A percentile compares a stretch with the other conserved stretches of the same genome.
These are phyloP conservation scores for Penaeus indicus DNA, from an alignment of 1,140 invertebrate genomes.

Conservation along the genomic window DNA sequence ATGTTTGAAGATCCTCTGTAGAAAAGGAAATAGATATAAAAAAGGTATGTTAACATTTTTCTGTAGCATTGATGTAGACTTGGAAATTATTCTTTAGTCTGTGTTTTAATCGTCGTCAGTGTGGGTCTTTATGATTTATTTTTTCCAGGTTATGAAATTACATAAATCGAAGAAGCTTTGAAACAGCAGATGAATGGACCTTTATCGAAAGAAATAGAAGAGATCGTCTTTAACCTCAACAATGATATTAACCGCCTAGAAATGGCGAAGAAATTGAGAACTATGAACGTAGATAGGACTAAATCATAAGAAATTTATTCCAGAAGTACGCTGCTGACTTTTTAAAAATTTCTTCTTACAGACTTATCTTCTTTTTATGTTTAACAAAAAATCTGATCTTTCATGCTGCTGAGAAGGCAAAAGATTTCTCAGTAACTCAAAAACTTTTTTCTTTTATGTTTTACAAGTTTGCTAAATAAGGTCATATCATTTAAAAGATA, in stretches of 20 bases:
- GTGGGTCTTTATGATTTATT: background rate
- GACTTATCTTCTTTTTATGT: too few relatives aligned
- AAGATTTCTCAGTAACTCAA: too few relatives aligned
- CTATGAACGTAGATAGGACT: conserved; percentile 93
- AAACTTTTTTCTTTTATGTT: too few relatives aligned
- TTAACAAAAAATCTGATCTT: too few relatives aligned
- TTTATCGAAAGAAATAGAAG: conserved; percentile 92
- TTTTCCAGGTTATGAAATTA: conserved; percentile 80
- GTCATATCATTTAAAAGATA: too few relatives aligned
- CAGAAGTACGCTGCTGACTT: conserved; percentile 76
- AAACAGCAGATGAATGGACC: conserved; percentile 84
- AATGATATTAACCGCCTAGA: conserved; percentile 92
- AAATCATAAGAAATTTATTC: conserved; percentile 85
- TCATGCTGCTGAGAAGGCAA: too few relatives aligned
- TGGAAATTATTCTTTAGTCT: background rate
- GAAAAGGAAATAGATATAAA: conserved; percentile 99
- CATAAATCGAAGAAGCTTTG: conserved; percentile 92
- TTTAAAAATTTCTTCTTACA: too few relatives aligned
- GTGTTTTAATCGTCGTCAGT: background rate
- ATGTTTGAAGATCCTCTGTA: conserved; percentile 95
- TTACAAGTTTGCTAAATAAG: too few relatives aligned
- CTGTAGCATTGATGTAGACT: conserved; percentile 75
- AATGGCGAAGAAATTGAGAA: conserved; percentile 93
- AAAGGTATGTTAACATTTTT: conserved; percentile 70
- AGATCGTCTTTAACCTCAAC: conserved; percentile 90